These are phyloP conservation scores for Epistrophe eligans DNA, from an alignment of 2,888 invertebrate species.

Conservation along the genomic window DNA sequence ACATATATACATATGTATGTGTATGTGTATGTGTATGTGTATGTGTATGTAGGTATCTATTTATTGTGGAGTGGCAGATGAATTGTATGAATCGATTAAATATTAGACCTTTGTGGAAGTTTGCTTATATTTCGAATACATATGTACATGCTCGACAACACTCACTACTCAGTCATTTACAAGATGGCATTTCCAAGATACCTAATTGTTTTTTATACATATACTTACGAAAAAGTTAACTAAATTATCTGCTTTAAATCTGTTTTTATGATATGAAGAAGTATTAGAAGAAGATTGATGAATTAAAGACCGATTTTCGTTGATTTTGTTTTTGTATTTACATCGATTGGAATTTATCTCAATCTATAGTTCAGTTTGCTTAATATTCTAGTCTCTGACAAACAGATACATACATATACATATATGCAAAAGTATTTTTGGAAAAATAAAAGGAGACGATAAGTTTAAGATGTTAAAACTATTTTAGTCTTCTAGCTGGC, in stretches of 20 bases:
- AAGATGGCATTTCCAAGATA: slow-evolving; percentile 14
- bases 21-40: no score
- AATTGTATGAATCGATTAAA: slow-evolving; percentile 7
- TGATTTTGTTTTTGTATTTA: not conserved
- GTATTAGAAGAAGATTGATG: not conserved
- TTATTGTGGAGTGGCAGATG: not conserved
- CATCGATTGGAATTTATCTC: not conserved
- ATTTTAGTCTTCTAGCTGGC: no score
- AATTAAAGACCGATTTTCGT: not conserved
- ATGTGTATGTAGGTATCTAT: not conserved
- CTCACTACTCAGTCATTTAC: slow-evolving; percentile 14
- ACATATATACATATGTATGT: not conserved
- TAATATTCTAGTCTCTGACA: not conserved
- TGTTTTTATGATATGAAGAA: not conserved
- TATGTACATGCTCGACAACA: not conserved
- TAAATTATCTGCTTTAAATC: not conserved
- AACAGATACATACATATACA: no score
- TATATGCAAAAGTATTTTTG: no score
- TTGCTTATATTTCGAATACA: not conserved
- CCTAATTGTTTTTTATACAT: not conserved
- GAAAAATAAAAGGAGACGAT: no score
- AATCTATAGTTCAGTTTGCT: not conserved
- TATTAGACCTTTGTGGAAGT: no score
- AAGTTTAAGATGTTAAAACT: no score
- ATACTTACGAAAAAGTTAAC: not conserved